phyloP scores from a whole-genome alignment of 2,797 vertebrate species.

The Triplophysa bombifrons region DNA sequence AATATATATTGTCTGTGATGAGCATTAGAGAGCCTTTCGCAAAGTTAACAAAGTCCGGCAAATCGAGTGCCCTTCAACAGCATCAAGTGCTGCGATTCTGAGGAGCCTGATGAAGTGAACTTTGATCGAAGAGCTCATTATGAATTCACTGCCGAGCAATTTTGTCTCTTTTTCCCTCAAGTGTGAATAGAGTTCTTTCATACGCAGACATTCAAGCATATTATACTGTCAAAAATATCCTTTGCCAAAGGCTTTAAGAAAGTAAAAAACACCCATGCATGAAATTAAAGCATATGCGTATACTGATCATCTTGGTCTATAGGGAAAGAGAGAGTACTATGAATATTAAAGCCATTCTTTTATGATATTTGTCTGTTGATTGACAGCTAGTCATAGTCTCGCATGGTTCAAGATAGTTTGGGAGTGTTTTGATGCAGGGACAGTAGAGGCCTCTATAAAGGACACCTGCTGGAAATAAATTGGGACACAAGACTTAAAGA shows the following conservation, averaged over 20 bases:
- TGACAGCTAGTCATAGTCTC: slow-evolving; percentile 4
- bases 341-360: background rate
- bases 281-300: slow-evolving; percentile 25
- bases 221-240: slow-evolving; percentile 26
- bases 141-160: slow-evolving; percentile 36
- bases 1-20: background rate
- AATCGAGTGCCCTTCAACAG: background rate
- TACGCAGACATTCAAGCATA: slow-evolving; percentile 29
- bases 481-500: too few relatives aligned
- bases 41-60: slow-evolving; percentile 5
- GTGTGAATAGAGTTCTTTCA: slow-evolving; percentile 41
- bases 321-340: background rate
- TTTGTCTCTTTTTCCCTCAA: slow-evolving; percentile 32
- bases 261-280: slow-evolving; percentile 14
- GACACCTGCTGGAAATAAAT: background rate
- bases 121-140: slow-evolving; percentile 21
- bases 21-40: background rate
- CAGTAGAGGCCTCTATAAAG: background rate
- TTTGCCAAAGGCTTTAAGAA: slow-evolving; percentile 18
- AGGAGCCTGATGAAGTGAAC: slow-evolving; percentile 13
- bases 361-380: slow-evolving; percentile 21
- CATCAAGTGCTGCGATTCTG: slow-evolving; percentile 31
- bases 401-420: slow-evolving; percentile 23
- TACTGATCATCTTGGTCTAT: background rate
- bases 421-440: background rate